Percentiles rank a stretch among this genome's conserved stretches.
These are phyloP conservation scores for Leucozona laternaria DNA, from an alignment of 2,888 invertebrate species.

Conservation along the genomic window DNA sequence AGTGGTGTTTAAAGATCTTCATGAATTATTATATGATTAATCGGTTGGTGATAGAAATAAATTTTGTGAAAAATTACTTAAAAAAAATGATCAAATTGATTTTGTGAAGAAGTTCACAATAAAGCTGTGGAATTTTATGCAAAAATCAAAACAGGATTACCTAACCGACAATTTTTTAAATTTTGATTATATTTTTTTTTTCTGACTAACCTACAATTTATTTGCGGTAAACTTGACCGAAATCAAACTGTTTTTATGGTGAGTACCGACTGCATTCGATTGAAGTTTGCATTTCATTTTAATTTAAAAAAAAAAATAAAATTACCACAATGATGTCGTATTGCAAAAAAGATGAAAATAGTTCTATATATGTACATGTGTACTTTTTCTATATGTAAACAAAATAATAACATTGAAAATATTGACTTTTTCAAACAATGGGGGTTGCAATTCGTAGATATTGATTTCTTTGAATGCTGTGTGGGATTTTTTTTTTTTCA, in stretches of 20 bases:
- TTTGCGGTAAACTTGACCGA: slow-evolving; percentile 59
- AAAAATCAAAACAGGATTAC: slow-evolving; percentile 55
- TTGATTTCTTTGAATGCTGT: slow-evolving; percentile 52
- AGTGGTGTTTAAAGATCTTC: not conserved
- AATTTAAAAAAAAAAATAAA: slow-evolving; percentile 46
- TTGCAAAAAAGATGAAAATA: slow-evolving; percentile 52
- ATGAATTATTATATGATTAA: slow-evolving; percentile 20
- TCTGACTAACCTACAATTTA: not conserved
- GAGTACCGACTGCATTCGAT: too few species aligned
- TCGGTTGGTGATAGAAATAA: slow-evolving; percentile 7
- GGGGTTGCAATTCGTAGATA: slow-evolving; percentile 28
- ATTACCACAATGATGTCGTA: slow-evolving; percentile 70
- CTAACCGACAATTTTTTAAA: slow-evolving; percentile 32
- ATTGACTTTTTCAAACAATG: slow-evolving; percentile 13
- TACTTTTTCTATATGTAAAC: not conserved
- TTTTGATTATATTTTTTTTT: not conserved
- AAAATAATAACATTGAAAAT: slow-evolving; percentile 65
- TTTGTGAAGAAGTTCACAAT: not conserved
- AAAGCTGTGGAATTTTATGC: slow-evolving; percentile 4
- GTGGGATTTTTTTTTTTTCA: slow-evolving; percentile 13
- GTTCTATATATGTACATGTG: not conserved
- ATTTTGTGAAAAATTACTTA: slow-evolving; percentile 9
- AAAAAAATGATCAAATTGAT: not conserved
- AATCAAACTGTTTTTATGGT: slow-evolving; percentile 57
- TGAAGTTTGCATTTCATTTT: slow-evolving; percentile 18